Conservation (phyloP, 2,113 vertebrate species). For the Vidua chalybeata region DNA sequence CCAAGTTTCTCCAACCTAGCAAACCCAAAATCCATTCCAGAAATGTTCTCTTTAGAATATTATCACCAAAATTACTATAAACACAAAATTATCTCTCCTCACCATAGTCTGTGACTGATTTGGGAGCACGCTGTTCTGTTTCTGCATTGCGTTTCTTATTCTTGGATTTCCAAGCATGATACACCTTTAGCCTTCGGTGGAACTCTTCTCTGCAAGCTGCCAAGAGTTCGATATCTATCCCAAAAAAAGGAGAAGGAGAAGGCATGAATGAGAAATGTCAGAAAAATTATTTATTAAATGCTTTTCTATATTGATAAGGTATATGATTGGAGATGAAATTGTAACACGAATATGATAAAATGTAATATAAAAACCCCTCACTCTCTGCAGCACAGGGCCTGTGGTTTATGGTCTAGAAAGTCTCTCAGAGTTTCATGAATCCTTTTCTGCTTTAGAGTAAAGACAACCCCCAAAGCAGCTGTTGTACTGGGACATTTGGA, state of each 20-base stretch:
- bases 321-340: not conserved
- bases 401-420: not conserved
- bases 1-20: not conserved
- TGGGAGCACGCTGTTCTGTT: constrained; percentile 89
- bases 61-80: not conserved
- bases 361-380: not conserved
- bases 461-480: not conserved
- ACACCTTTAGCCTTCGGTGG: constrained; percentile 95
- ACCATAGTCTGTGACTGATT: constrained; percentile 95
- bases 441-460: not conserved
- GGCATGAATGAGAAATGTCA: not conserved
- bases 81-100: constrained; percentile 31
- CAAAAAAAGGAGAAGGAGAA: not conserved
- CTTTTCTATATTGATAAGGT: not conserved
- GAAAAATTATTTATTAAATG: constrained; percentile 30
- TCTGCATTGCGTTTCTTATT: constrained; percentile 96
- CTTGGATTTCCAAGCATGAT: constrained; percentile 98
- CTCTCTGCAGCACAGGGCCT: not conserved
- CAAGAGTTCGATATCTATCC: constrained; percentile 92
- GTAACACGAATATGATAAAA: not conserved
- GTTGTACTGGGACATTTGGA: not conserved
- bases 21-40: not conserved
- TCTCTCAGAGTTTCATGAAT: not conserved
- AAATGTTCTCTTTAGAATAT: not conserved
- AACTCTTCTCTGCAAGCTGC: constrained; percentile 97